These are phyloP conservation scores for Pseudonaja textilis DNA, from an alignment of 2,113 vertebrate species.

Conservation along the genomic window DNA sequence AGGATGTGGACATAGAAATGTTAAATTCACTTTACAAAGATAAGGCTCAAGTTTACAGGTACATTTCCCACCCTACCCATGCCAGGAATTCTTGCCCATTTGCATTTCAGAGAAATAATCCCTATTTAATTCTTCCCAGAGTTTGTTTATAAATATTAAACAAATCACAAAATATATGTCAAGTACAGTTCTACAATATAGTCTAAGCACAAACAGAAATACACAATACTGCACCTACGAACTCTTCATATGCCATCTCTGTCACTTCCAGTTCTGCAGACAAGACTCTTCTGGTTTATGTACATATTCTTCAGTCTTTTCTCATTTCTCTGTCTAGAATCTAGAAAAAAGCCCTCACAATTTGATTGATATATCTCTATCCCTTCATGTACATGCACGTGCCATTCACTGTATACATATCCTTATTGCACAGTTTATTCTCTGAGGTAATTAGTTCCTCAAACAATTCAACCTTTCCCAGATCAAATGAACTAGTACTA, in stretches of 20 bases:
- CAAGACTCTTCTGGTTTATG: neutral
- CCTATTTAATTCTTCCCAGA: constrained; percentile 81
- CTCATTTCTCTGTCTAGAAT: neutral
- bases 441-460: constrained; percentile 51
- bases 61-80: constrained; percentile 64
- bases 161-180: constrained; percentile 76
- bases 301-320: constrained; percentile 10
- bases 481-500: constrained; percentile 45
- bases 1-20: constrained; percentile 92
- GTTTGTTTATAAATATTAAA: constrained; percentile 81
- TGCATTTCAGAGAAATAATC: constrained; percentile 68
- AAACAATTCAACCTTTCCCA: constrained; percentile 49
- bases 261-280: constrained; percentile 49
- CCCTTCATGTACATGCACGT: constrained; percentile 43
- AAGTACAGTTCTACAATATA: constrained; percentile 74
- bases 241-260: constrained; percentile 60
- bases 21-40: constrained; percentile 95
- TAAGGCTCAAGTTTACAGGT: constrained; percentile 90
- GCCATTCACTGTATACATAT: constrained; percentile 51
- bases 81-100: constrained; percentile 48
- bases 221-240: constrained; percentile 76
- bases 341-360: neutral
- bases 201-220: constrained; percentile 76
- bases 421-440: constrained; percentile 42
- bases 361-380: constrained; percentile 35